Conservation (phyloP, 2,888 invertebrate genomes). For the Ectemnius cavifrons region DNA sequence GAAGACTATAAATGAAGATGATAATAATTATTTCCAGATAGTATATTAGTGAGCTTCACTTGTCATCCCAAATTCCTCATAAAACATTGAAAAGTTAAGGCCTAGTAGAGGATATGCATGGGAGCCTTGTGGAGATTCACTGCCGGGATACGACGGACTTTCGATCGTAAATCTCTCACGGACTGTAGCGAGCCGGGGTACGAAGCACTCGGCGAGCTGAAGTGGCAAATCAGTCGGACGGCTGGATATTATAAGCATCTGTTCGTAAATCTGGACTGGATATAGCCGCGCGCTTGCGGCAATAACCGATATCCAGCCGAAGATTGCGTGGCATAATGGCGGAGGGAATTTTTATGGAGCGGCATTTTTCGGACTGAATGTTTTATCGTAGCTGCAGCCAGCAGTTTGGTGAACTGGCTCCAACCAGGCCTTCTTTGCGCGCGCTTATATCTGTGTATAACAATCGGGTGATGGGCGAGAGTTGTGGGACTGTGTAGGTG, state of each 20-base stretch:
- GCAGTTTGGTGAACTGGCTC: conserved; percentile 49
- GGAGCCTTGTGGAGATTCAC: too few relatives aligned
- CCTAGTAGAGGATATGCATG: too few relatives aligned
- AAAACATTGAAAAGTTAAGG: too few relatives aligned
- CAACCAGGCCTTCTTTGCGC: conserved; percentile 13
- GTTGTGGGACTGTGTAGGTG: conserved; percentile 22
- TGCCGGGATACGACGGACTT: too few relatives aligned
- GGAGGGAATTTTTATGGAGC: conserved; percentile 70
- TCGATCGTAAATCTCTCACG: conserved; percentile 9
- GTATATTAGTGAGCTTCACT: too few relatives aligned
- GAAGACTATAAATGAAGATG: too few relatives aligned
- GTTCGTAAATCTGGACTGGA: conserved; percentile 49
- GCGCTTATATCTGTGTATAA: conserved; percentile 25
- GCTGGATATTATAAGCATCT: conserved; percentile 44
- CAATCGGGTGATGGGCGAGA: conserved; percentile 13
- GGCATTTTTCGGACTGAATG: conserved; percentile 70
- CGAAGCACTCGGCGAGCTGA: conserved; percentile 20
- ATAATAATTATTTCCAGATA: too few relatives aligned
- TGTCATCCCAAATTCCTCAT: too few relatives aligned
- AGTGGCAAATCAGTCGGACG: conserved; percentile 38
- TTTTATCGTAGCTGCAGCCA: conserved; percentile 66
- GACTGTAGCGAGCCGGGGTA: too few relatives aligned
- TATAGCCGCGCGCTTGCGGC: conserved; percentile 36
- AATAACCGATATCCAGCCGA: conserved; percentile 66
- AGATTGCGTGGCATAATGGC: conserved; percentile 67